A percentile compares a stretch with the other conserved stretches of the same genome.
phyloP scores from a whole-genome alignment of 2,888 invertebrate species.

The Yponomeuta evonymella region DNA sequence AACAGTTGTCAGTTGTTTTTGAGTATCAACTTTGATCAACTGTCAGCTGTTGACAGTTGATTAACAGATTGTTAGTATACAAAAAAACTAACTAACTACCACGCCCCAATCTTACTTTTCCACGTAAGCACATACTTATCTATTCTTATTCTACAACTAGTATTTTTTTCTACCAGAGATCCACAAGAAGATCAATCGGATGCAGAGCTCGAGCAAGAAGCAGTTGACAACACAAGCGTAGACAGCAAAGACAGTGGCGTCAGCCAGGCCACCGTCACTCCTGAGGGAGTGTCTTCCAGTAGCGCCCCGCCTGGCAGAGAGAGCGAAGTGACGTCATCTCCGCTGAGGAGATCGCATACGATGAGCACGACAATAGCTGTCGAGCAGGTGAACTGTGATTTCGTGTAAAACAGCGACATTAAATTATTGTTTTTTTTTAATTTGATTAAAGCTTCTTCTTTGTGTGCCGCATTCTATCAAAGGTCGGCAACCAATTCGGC shows the following conservation, averaged over 20 bases:
- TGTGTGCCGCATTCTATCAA: too few relatives aligned
- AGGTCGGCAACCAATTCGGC: too few relatives aligned
- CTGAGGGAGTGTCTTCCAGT: conserved; percentile 56
- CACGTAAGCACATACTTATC: too few relatives aligned
- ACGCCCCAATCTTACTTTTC: too few relatives aligned
- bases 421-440: too few relatives aligned
- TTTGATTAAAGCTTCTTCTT: too few relatives aligned
- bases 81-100: too few relatives aligned
- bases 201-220: conserved; percentile 38
- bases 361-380: conserved; percentile 37
- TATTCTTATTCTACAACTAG: background rate
- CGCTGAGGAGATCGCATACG: conserved; percentile 60
- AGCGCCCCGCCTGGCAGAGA: conserved; percentile 51
- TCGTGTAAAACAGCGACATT: too few relatives aligned
- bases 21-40: too few relatives aligned
- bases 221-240: conserved; percentile 42
- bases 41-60: too few relatives aligned
- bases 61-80: too few relatives aligned
- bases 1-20: too few relatives aligned
- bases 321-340: conserved; percentile 39
- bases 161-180: conserved; percentile 9
- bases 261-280: conserved; percentile 59
- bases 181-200: conserved; percentile 41
- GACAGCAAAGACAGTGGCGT: conserved; percentile 45
- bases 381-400: background rate